Conservation (phyloP, 2,113 vertebrate genomes). For the Scomber colias region DNA sequence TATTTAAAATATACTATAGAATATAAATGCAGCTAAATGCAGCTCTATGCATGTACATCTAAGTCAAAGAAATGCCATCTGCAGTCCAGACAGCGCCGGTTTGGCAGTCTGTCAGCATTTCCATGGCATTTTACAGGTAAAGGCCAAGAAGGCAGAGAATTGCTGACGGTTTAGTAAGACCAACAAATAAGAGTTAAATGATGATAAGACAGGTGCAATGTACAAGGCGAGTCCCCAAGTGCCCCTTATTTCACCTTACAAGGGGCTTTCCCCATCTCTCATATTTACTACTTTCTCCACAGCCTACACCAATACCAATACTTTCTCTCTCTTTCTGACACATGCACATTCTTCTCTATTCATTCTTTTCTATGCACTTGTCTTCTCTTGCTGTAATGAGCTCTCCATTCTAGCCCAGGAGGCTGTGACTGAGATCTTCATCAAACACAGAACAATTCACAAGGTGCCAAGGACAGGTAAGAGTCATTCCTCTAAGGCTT, state of each 20-base stretch:
- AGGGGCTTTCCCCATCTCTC: constrained; percentile 71
- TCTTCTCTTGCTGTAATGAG: constrained; percentile 64
- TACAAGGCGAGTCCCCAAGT: constrained; percentile 58
- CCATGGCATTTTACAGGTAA: constrained; percentile 74
- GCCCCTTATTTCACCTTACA: constrained; percentile 73
- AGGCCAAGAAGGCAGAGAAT: constrained; percentile 71
- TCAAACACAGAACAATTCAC: constrained; percentile 60
- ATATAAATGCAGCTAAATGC: constrained; percentile 54
- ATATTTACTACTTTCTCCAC: constrained; percentile 70
- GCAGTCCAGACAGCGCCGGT: constrained; percentile 43
- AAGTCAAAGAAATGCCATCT: constrained; percentile 54
- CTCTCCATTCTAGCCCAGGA: constrained; percentile 47
- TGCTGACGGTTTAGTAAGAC: constrained; percentile 78
- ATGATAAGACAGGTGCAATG: constrained; percentile 73
- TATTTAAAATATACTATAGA: constrained; percentile 35
- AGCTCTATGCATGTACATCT: constrained; percentile 27
- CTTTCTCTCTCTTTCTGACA: constrained; percentile 3
- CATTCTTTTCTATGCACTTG: constrained; percentile 36
- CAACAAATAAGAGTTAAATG: constrained; percentile 80
- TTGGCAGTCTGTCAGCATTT: constrained; percentile 79
- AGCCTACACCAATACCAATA: constrained; percentile 6
- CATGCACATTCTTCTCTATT: constrained; percentile 28
- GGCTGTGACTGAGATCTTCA: constrained; percentile 71
- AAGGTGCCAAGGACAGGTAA: constrained; percentile 77
- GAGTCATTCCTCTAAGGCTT: constrained; percentile 56